These are phyloP conservation scores for Drosophila sproati DNA, from an alignment of 1,140 invertebrate species.

Conservation along the genomic window DNA sequence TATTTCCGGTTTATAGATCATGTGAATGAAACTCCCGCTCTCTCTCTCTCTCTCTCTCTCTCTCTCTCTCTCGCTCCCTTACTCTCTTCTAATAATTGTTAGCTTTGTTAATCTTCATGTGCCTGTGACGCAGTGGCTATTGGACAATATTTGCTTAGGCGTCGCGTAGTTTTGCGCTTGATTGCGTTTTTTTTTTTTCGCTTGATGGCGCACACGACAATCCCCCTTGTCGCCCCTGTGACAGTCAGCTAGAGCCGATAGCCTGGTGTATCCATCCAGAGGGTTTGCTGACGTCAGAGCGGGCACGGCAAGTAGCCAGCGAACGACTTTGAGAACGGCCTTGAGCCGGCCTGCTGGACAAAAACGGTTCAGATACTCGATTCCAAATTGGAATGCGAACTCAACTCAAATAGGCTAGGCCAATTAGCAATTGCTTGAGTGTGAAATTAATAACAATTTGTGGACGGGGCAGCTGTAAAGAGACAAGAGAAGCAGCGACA, in stretches of 20 bases:
- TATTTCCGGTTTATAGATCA: too few species aligned
- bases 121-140: slow-evolving; percentile 30
- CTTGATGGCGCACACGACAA: slow-evolving; percentile 29
- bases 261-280: neutral
- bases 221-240: neutral
- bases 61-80: neutral
- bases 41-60: too few species aligned
- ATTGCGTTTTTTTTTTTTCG: slow-evolving; percentile 39
- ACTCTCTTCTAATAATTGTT: slow-evolving; percentile 9
- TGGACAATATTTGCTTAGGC: slow-evolving; percentile 47
- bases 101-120: slow-evolving; percentile 48
- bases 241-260: neutral
- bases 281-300: slow-evolving; percentile 58
- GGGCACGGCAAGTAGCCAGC: slow-evolving; percentile 17
- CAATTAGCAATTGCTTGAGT: slow-evolving; percentile 68
- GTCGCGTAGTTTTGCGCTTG: slow-evolving; percentile 48
- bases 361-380: slow-evolving; percentile 25
- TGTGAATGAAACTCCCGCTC: too few species aligned
- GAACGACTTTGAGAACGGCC: slow-evolving; percentile 46
- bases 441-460: slow-evolving; percentile 70
- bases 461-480: neutral
- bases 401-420: slow-evolving; percentile 14
- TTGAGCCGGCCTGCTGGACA: slow-evolving; percentile 34
- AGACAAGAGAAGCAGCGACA: neutral
- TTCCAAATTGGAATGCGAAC: slow-evolving; percentile 18